Base-by-base conservation (phyloP, 2,888 invertebrate species). In the Parnassius glacialis region DNA sequence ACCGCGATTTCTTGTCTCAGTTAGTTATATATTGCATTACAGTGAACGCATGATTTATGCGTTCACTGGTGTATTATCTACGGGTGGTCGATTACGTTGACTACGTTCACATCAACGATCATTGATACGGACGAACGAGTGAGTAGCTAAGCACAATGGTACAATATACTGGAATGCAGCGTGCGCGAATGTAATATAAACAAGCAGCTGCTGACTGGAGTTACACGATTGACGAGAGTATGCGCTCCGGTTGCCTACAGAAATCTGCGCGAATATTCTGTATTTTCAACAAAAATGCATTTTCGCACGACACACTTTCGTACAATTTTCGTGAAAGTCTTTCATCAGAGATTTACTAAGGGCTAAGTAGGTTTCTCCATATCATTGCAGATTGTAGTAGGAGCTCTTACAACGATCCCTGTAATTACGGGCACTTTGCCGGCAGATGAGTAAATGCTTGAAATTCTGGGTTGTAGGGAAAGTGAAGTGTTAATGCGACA, bases 361-460 rank as follows among this genome's bases (percentile, higher is more conserved):
- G 79, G 76, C 71, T 74, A 73, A 74, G 73, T 71, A 80, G 79
- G 80, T 89, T 87, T 87, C 87, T 82, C 85, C 81, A 78, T 80
- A 78, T 81, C 76, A 84, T 83, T 81, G 81, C 74, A 68, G 69
- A 71, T 67, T 66, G 68, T 65, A 66, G 69, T 68, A 72, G 74
- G 74, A 75, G 47, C 48, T 62, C 50, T 62, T 57, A 41, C 57
- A 58, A 41, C 71, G 79, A 80, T 78, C 86, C 83, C 80, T 80
- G 80, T 87, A 89, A 90, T 90, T 90, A 90, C 81, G 67, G 74
- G 76, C 77, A 78, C 78, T 84, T 81, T 79, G 79, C 82, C 84
- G 85, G 88, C 85, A 90, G 90, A 90, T 89, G 89, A 88, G 89
- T 90, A 88, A 87, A 88, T 84, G 86, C 83, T 75, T 86, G 83